Conservation (phyloP, 2,113 vertebrate genomes). For the Ginglymostoma cirratum region DNA sequence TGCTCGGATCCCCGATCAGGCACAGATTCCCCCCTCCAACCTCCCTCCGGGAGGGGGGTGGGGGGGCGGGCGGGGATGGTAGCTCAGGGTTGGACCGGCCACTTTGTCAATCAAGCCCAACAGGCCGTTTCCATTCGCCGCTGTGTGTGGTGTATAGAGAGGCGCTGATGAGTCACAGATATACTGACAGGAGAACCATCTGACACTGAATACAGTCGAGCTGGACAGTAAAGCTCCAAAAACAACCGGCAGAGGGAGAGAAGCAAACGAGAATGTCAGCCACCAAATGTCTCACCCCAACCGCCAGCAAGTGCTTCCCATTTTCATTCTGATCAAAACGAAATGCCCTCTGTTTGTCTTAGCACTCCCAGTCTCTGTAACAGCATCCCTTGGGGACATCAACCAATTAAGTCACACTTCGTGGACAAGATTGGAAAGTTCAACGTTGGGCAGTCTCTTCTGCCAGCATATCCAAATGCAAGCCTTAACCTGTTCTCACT, state of each 20-base stretch:
- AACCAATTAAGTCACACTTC: background rate
- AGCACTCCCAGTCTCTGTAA: too few relatives aligned
- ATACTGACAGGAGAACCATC: constrained; percentile 4
- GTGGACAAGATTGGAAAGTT: background rate
- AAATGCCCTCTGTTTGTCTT: background rate
- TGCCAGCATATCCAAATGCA: background rate
- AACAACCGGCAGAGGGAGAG: constrained; percentile 24
- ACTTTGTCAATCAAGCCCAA: constrained; percentile 8
- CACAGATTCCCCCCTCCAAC: background rate
- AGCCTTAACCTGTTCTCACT: background rate
- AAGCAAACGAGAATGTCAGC: background rate
- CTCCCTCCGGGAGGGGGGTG: background rate
- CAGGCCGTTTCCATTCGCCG: constrained; percentile 11
- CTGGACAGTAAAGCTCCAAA: background rate
- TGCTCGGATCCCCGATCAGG: constrained; percentile 23
- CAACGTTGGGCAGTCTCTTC: background rate
- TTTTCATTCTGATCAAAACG: background rate
- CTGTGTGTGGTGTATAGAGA: constrained; percentile 13
- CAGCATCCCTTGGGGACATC: background rate
- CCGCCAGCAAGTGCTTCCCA: background rate
- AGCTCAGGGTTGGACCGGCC: background rate
- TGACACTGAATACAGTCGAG: background rate
- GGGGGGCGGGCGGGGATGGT: background rate
- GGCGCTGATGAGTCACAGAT: constrained; percentile 18
- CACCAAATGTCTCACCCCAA: background rate